These are phyloP conservation scores for Platichthys flesus DNA, from an alignment of 2,113 vertebrate genomes.

Conservation along the genomic window DNA sequence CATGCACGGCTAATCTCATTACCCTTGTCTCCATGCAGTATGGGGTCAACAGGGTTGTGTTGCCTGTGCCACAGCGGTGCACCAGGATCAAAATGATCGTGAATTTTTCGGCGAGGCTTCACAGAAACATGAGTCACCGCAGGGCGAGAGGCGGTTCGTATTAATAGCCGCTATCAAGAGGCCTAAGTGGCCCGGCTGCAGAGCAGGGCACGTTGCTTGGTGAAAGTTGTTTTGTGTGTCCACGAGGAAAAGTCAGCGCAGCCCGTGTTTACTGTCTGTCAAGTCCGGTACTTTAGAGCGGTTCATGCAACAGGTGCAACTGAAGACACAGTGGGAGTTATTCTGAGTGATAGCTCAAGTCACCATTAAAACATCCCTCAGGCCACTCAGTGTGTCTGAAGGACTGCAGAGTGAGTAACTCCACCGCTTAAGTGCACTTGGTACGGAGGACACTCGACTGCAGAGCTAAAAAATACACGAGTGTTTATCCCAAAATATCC, in stretches of 20 bases:
- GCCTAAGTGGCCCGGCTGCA: slow-evolving; percentile 14
- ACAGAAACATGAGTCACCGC: slow-evolving; percentile 57
- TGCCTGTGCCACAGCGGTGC: slow-evolving; percentile 25
- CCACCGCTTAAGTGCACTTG: slow-evolving; percentile 35
- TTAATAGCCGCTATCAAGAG: slow-evolving; percentile 58
- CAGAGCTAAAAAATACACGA: slow-evolving; percentile 2
- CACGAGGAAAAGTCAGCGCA: slow-evolving; percentile 26
- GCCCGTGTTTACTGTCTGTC: slow-evolving; percentile 58
- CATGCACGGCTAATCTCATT: slow-evolving; percentile 76
- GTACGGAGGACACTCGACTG: not conserved
- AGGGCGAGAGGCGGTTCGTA: slow-evolving; percentile 23
- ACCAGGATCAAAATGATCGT: slow-evolving; percentile 39
- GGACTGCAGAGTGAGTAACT: slow-evolving; percentile 42
- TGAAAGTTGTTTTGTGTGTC: slow-evolving; percentile 36
- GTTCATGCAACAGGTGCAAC: slow-evolving; percentile 65
- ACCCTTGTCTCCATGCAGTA: slow-evolving; percentile 71
- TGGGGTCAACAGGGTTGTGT: slow-evolving; percentile 69
- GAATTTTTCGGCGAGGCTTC: slow-evolving; percentile 36
- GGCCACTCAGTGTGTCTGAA: slow-evolving; percentile 31
- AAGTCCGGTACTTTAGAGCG: slow-evolving; percentile 40
- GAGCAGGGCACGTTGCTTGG: slow-evolving; percentile 46
- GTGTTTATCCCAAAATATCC: slow-evolving; percentile 20
- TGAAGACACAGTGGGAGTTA: slow-evolving; percentile 48
- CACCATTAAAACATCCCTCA: slow-evolving; percentile 46
- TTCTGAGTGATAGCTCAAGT: slow-evolving; percentile 56